Evolutionary conservation across 2,888 invertebrate species (phyloP), one percentile per base, ranked within the genome.

Genomic region (Eurytoma adleriae): DNA sequence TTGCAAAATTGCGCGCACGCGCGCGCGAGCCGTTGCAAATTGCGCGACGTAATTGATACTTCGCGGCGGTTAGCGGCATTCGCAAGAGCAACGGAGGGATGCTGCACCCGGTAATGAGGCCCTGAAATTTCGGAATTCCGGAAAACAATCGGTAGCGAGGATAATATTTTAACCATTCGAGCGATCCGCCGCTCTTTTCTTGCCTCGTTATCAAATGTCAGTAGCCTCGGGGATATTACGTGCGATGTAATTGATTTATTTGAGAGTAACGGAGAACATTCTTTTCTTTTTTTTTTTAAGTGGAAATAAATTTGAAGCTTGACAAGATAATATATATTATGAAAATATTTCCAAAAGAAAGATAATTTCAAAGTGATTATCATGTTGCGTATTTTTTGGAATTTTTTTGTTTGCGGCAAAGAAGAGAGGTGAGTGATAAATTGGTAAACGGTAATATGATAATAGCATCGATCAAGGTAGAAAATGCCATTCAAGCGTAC

Each of bases 31-130:
- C 72, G 24, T 76, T 62, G 64, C 54, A 79, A 79, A 75, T 79
- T 75, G 62, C 74, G 13, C 62, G 14, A 59, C 68, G 54, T 76
- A 80, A 80, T 80, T 76, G 79, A 74, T 76, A 70, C 67, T 62
- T 73, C 66, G 57, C 50, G 50, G 30, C 14, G 7, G 54, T 40
- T 3, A n/a, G 30, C 16, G 24, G 54, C 48, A 69, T 40, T 40
- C n/a, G 40, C 12, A 48, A 64, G 64, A 64, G 64, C 40, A 64
- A 64, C 62, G n/a, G 30, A 64, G 62, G 64, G 64, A 40, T 64
- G 40, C n/a, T 18, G 12, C n/a, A 0, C 40, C n/a, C 14, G 3
- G n/a, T 27, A 48, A 7, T 7, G 66, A 18, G 16, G 52, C 20
- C 13, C 13, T 57, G 27, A 71, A 59, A 57, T 40, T 66, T 67